Percentiles rank a stretch among this genome's conserved stretches.
phyloP scores from a whole-genome alignment of 2,797 vertebrate genomes.

The Crenuchus spilurus region DNA sequence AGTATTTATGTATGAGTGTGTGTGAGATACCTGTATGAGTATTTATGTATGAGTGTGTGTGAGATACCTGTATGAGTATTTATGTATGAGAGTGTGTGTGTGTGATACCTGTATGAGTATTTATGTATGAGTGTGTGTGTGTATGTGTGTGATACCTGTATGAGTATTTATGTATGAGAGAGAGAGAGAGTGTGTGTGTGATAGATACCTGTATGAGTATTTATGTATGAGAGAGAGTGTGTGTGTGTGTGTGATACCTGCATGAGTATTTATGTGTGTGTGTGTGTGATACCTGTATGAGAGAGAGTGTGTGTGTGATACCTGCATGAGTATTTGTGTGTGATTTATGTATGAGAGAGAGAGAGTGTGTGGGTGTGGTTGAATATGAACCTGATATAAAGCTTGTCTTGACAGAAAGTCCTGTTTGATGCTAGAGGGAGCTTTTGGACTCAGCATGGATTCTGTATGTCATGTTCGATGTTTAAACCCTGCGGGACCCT shows the following conservation, averaged over 20 bases:
- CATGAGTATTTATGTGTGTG: conserved; percentile 57
- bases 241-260: conserved; percentile 61
- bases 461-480: conserved; percentile 73
- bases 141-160: too few species aligned
- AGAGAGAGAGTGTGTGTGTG: conserved; percentile 57
- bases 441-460: conserved; percentile 74
- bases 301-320: conserved; percentile 58
- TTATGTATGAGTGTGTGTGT: too few species aligned
- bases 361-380: conserved; percentile 33
- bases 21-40: conserved; percentile 55
- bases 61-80: too few species aligned
- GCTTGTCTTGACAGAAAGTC: conserved; percentile 60
- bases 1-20: conserved; percentile 38
- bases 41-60: conserved; percentile 39
- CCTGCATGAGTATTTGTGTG: conserved; percentile 55
- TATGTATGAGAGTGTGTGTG: too few species aligned
- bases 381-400: neutral
- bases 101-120: too few species aligned
- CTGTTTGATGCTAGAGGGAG: conserved; percentile 50
- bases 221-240: conserved; percentile 20
- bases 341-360: conserved; percentile 5
- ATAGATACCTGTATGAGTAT: conserved; percentile 60
- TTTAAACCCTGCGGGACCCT: conserved; percentile 72
- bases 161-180: conserved; percentile 49
- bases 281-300: conserved; percentile 6